Evolutionary conservation across 2,113 vertebrate genomes (phyloP).

Genomic region (Pleuronectes platessa): DNA sequence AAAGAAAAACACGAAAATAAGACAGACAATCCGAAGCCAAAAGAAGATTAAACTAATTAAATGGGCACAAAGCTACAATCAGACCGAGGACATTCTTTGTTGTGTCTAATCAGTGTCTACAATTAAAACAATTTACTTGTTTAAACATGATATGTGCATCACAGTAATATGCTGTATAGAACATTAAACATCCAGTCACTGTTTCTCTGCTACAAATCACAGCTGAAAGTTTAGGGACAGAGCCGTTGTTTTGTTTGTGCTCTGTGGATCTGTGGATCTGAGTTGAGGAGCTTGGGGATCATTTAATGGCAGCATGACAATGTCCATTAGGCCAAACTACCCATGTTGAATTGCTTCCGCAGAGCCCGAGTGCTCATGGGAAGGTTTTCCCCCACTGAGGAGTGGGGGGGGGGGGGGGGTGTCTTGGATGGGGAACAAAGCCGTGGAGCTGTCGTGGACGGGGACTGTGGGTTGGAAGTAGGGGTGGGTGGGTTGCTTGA

Average conservation of each 20-base stretch:
- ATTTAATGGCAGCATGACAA: constrained; percentile 75
- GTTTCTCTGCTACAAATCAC: too few relatives aligned
- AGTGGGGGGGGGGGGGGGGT: constrained; percentile 38
- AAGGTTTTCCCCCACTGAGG: constrained; percentile 75
- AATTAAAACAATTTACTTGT: too few relatives aligned
- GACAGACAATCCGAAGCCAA: too few relatives aligned
- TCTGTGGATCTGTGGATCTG: constrained; percentile 28
- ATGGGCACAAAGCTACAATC: too few relatives aligned
- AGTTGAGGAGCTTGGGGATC: constrained; percentile 58
- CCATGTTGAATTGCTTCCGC: constrained; percentile 81
- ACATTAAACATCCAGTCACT: too few relatives aligned
- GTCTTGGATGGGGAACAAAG: constrained; percentile 78
- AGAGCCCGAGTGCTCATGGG: constrained; percentile 68
- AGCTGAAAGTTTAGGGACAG: constrained; percentile 21
- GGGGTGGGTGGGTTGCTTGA: constrained; percentile 13
- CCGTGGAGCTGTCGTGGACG: constrained; percentile 54
- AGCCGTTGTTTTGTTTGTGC: neutral
- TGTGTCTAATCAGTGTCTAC: too few relatives aligned
- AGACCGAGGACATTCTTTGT: too few relatives aligned
- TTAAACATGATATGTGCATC: too few relatives aligned
- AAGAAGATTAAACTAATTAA: too few relatives aligned
- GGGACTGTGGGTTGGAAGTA: constrained; percentile 32
- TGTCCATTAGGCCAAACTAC: constrained; percentile 80
- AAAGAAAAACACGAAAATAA: too few relatives aligned
- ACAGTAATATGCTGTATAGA: too few relatives aligned